A percentile compares a stretch with the other conserved stretches of the same genome.
Conservation (phyloP, 1,140 invertebrate species). For the Sweltsa coloradensis region DNA sequence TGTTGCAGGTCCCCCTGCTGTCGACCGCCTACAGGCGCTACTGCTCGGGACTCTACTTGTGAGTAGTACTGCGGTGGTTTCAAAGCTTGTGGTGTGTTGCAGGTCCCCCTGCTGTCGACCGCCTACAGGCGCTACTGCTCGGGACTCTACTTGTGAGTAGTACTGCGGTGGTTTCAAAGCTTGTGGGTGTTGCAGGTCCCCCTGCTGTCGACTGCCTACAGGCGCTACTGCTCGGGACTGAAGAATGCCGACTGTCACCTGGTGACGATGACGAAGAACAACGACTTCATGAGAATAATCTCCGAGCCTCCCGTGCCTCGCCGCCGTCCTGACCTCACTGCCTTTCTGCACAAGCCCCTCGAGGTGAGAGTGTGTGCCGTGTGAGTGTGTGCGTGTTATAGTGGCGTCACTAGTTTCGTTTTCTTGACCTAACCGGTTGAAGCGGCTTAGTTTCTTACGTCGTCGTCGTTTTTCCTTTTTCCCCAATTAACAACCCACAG, state of each 20-base stretch:
- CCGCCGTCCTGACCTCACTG: slow-evolving; percentile 65
- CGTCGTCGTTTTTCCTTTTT: too few species aligned
- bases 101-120: slow-evolving; percentile 48
- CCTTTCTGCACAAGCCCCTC: slow-evolving; percentile 63
- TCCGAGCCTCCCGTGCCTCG: slow-evolving; percentile 63
- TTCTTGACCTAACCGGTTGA: too few species aligned
- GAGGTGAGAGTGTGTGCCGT: too few species aligned
- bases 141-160: slow-evolving; percentile 36
- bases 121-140: slow-evolving; percentile 68
- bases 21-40: slow-evolving; percentile 65
- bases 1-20: slow-evolving; percentile 42
- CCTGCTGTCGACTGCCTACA: slow-evolving; percentile 57
- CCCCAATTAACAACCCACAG: too few species aligned
- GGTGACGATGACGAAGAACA: slow-evolving; percentile 42
- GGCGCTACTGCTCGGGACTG: slow-evolving; percentile 66
- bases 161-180: background rate
- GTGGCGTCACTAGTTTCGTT: too few species aligned
- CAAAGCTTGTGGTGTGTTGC: too few species aligned
- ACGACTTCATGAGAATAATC: slow-evolving; percentile 55
- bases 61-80: background rate
- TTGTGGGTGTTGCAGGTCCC: slow-evolving; percentile 36
- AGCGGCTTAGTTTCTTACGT: too few species aligned
- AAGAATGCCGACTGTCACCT: slow-evolving; percentile 70
- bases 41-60: slow-evolving; percentile 47
- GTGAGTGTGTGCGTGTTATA: too few species aligned